Percentiles rank a stretch among this genome's conserved stretches.
Evolutionary conservation across 1,140 invertebrate species (phyloP).

Genomic region (Anoplophora glabripennis): DNA sequence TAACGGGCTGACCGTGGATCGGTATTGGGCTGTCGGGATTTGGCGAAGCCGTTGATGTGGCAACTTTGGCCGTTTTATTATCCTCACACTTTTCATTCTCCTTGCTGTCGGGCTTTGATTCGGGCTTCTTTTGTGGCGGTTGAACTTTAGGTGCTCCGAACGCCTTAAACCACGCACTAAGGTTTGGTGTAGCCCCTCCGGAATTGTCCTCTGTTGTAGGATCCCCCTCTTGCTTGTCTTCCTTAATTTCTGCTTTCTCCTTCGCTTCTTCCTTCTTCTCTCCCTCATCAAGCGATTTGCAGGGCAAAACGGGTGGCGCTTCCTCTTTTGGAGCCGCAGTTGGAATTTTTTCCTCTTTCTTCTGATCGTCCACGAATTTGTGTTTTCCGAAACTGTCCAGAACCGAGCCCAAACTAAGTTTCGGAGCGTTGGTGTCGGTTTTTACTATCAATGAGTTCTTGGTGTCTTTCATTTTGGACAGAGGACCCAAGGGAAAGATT

Average conservation of each 20-base stretch:
- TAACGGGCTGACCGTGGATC: slow-evolving; percentile 49
- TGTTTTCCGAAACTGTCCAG: slow-evolving; percentile 64
- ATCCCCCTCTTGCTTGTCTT: not conserved
- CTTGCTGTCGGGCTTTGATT: slow-evolving; percentile 47
- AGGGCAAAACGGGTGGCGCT: not conserved
- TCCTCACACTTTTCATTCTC: slow-evolving; percentile 49
- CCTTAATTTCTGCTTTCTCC: slow-evolving; percentile 15
- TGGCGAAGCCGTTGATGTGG: slow-evolving; percentile 43
- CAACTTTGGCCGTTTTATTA: slow-evolving; percentile 20
- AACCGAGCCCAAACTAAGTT: slow-evolving; percentile 77
- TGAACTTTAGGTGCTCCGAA: slow-evolving; percentile 74
- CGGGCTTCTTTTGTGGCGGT: slow-evolving; percentile 46
- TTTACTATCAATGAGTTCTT: slow-evolving; percentile 56
- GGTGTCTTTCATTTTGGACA: slow-evolving; percentile 53
- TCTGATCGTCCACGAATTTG: slow-evolving; percentile 56
- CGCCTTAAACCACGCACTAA: slow-evolving; percentile 87
- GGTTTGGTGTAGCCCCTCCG: slow-evolving; percentile 69
- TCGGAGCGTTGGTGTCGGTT: slow-evolving; percentile 64
- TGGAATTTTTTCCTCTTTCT: slow-evolving; percentile 50
- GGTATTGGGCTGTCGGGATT: slow-evolving; percentile 48
- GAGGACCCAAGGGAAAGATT: slow-evolving; percentile 46
- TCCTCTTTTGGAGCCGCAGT: slow-evolving; percentile 21
- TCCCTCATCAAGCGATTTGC: slow-evolving; percentile 2
- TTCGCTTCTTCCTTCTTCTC: not conserved
- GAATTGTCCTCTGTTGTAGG: slow-evolving; percentile 28